Percentiles rank a stretch among this genome's conserved stretches.
Conservation (phyloP, 2,797 vertebrate species). For the Cryptoprocta ferox region DNA sequence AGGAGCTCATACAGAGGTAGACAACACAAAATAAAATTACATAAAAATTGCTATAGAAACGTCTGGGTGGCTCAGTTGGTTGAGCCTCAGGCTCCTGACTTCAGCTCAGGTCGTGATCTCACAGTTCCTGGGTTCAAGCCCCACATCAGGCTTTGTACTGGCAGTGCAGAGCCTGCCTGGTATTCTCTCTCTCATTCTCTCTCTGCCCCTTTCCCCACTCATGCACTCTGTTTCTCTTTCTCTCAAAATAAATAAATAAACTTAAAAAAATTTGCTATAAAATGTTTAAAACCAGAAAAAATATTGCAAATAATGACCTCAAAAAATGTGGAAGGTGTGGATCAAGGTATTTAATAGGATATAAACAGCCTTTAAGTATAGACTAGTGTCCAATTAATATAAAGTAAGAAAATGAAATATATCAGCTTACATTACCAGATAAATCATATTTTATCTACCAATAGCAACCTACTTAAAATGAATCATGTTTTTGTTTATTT, state of each 20-base stretch:
- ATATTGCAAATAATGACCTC: neutral
- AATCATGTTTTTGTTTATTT: neutral
- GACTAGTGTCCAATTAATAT: neutral
- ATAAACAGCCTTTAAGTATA: neutral
- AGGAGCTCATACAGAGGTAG: neutral
- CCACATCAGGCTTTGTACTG: too few relatives aligned
- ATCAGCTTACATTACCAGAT: neutral
- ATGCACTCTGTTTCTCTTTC: too few relatives aligned
- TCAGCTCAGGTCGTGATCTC: too few relatives aligned
- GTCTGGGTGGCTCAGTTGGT: too few relatives aligned
- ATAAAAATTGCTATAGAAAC: neutral
- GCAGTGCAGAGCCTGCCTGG: too few relatives aligned
- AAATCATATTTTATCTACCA: neutral
- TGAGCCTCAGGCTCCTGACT: too few relatives aligned
- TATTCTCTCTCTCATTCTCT: too few relatives aligned
- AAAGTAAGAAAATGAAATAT: slow-evolving; percentile 10
- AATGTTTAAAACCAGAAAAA: neutral
- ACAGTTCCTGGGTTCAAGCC: too few relatives aligned
- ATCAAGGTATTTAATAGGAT: neutral
- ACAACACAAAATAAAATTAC: neutral
- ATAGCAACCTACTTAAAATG: neutral
- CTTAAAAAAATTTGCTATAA: neutral
- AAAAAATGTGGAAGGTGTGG: neutral
- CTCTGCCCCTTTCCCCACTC: too few relatives aligned
- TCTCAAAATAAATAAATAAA: neutral